Conservation (phyloP, 2,797 vertebrate genomes). For the Phataginus tetradactyla region DNA sequence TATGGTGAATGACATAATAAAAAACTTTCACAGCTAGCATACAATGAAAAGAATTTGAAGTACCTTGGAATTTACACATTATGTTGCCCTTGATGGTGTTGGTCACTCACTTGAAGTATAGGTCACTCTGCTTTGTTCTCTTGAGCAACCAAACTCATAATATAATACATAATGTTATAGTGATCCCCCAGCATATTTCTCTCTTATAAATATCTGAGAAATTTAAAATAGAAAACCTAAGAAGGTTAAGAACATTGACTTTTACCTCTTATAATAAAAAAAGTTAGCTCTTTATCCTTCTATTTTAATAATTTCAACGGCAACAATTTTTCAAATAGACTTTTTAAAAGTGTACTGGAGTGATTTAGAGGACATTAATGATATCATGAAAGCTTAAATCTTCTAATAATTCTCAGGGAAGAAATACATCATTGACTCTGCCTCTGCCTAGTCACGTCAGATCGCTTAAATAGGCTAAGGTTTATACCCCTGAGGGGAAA, state of each 20-base stretch:
- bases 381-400: slow-evolving; percentile 1
- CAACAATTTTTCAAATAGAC: slow-evolving; percentile 23
- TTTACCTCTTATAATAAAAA: slow-evolving; percentile 57
- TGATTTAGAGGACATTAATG: not conserved
- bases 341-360: slow-evolving; percentile 19
- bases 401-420: not conserved
- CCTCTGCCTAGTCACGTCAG: not conserved
- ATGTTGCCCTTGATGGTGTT: not conserved
- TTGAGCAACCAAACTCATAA: not conserved
- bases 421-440: not conserved
- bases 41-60: not conserved
- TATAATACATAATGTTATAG: not conserved
- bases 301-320: slow-evolving; percentile 14
- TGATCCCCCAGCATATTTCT: not conserved
- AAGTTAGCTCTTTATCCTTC: slow-evolving; percentile 9
- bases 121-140: not conserved
- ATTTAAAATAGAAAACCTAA: slow-evolving; percentile 37
- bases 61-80: not conserved
- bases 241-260: slow-evolving; percentile 19
- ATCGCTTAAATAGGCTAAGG: not conserved
- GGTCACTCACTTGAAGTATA: not conserved
- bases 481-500: not conserved
- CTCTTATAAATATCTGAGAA: slow-evolving; percentile 20
- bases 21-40: not conserved
- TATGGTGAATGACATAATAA: not conserved